phyloP scores from a whole-genome alignment of 2,797 vertebrate genomes.

The Rhinogobio ventralis region DNA sequence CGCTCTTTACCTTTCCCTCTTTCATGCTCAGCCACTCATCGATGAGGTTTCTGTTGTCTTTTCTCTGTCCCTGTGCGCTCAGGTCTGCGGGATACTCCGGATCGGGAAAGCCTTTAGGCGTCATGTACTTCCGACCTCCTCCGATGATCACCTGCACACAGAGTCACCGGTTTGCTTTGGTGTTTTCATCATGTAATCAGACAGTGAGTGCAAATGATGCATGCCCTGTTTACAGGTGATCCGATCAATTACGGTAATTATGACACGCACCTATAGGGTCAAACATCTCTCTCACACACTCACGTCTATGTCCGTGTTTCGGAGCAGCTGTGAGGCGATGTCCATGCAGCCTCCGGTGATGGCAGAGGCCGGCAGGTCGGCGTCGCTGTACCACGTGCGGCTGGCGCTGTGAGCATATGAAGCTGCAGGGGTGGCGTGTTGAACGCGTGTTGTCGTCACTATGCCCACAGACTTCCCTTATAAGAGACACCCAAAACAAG shows the following conservation, averaged over 20 bases:
- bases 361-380: slow-evolving; percentile 72
- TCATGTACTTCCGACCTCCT: slow-evolving; percentile 83
- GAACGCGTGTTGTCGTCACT: slow-evolving; percentile 80
- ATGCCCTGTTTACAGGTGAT: background rate
- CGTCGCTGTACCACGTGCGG: slow-evolving; percentile 81
- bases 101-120: slow-evolving; percentile 74
- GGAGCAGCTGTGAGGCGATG: slow-evolving; percentile 78
- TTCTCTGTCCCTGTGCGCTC: slow-evolving; percentile 68
- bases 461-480: slow-evolving; percentile 82
- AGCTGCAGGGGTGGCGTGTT: slow-evolving; percentile 80
- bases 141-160: slow-evolving; percentile 80
- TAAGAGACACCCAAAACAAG: background rate
- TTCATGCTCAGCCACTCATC: slow-evolving; percentile 76
- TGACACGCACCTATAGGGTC: background rate
- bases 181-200: background rate
- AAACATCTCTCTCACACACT: slow-evolving; percentile 49
- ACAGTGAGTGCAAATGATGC: background rate
- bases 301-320: slow-evolving; percentile 76
- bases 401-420: slow-evolving; percentile 80
- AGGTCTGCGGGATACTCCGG: slow-evolving; percentile 75
- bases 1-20: slow-evolving; percentile 70
- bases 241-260: background rate
- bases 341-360: slow-evolving; percentile 74
- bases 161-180: background rate
- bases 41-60: slow-evolving; percentile 76